Base-by-base conservation (phyloP, 2,888 invertebrate genomes). In the Epicampocera succincta region DNA sequence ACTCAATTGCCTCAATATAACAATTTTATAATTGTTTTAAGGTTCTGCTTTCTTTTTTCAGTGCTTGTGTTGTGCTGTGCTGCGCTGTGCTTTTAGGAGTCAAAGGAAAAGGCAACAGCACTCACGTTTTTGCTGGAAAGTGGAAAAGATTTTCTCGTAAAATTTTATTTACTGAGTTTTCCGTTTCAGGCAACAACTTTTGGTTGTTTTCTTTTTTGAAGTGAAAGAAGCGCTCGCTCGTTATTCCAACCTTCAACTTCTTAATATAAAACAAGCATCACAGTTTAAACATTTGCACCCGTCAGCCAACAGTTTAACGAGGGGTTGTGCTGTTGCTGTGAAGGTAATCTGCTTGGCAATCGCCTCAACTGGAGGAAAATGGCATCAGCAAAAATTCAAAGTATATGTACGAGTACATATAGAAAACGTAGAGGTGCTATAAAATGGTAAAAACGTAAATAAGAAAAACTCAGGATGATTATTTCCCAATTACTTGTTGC, bases 401-500 rank as follows among this genome's bases (percentile, higher is more conserved):
- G 21, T 29, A 44, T 29, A 25, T 17, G 1, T 29, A n/a, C n/a
- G n/a, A n/a, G n/a, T n/a, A 21, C 15, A 61, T 15, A 15, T 15
- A 12, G 2, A n/a, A 33, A 46, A 46, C 2, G 12, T 13, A 48
- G 6, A 46, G 29, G 12, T 50, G 40, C 1, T 25, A 50, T 56
- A 17, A 48, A 17, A n/a, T n/a, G 17, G 6, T n/a, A 46, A 15
- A 61, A 69, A 29, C 8, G 6, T 6, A 56, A 33, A 33, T 40
- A 42, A 60, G 33, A 38, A 38, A 42, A 11, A 33, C 0, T 19
- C 2, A 13, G 21, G 40, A 42, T 46, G 19, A 60, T 60, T 56
- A 80, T 66, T 65, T 80, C 71, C 75, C 80, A 75, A 80, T 80
- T 80, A 66, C 71, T 60, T 66, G 63, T 48, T 71, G 63, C 52